Conservation (phyloP, 2,797 vertebrate species). For the Mus spretus region DNA sequence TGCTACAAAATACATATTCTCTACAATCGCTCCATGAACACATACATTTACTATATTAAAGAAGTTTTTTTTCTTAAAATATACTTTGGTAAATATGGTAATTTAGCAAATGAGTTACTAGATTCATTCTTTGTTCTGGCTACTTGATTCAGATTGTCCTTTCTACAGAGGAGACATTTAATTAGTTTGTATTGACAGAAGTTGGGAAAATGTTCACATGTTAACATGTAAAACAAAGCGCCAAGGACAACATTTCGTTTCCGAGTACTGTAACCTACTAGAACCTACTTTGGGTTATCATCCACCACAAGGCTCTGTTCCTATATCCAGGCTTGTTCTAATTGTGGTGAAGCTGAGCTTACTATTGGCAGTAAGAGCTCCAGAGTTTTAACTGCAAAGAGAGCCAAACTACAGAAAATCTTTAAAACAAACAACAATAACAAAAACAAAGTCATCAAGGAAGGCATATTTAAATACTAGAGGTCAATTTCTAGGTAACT, state of each 20-base stretch:
- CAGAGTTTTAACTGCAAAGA: not conserved
- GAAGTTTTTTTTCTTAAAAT: not conserved
- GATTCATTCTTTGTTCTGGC: not conserved
- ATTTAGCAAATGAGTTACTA: not conserved
- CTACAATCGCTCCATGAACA: not conserved
- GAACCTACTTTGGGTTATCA: not conserved
- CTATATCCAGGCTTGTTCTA: not conserved
- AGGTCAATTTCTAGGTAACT: not conserved
- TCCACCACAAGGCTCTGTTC: not conserved
- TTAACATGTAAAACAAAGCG: not conserved
- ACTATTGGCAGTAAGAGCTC: not conserved
- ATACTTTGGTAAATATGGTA: not conserved
- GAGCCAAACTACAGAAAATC: not conserved
- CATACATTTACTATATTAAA: not conserved
- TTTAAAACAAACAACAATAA: not conserved
- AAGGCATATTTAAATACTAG: not conserved
- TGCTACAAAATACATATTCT: not conserved
- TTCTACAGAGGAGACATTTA: not conserved
- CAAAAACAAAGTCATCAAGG: not conserved
- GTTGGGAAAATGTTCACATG: not conserved
- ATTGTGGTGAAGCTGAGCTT: not conserved
- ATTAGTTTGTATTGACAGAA: slow-evolving; percentile 23
- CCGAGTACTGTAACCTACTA: not conserved
- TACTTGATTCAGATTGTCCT: not conserved
- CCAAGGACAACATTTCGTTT: not conserved